These are phyloP conservation scores for Stigmatopora argus DNA, from an alignment of 2,113 vertebrate genomes.

Conservation along the genomic window DNA sequence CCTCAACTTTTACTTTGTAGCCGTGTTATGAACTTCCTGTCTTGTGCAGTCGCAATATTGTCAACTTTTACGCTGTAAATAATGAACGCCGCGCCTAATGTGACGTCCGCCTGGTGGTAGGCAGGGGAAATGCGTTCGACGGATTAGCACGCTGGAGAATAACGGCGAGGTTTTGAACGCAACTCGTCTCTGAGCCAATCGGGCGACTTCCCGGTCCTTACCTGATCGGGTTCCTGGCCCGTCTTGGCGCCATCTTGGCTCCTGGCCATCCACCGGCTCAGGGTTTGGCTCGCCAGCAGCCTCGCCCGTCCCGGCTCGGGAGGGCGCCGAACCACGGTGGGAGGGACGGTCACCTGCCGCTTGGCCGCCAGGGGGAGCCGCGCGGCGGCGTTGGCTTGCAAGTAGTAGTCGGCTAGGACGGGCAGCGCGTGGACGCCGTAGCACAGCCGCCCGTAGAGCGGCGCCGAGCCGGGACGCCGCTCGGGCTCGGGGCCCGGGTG, in stretches of 20 bases:
- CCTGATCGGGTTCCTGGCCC: conserved; percentile 46
- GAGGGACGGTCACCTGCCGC: conserved; percentile 30
- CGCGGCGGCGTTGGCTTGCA: conserved; percentile 55
- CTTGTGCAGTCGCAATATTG: no score
- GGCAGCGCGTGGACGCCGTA: conserved; percentile 70
- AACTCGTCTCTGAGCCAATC: no score
- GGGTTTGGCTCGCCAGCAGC: conserved; percentile 28
- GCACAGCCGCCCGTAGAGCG: conserved; percentile 65
- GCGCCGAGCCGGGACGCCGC: conserved; percentile 59
- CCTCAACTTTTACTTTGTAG: no score
- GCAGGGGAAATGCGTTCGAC: no score
- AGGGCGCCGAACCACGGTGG: conserved; percentile 38
- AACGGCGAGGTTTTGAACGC: no score
- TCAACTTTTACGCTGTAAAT: no score
- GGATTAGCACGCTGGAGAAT: no score
- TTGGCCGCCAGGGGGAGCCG: conserved; percentile 59
- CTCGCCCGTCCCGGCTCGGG: conserved; percentile 16
- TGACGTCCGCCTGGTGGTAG: no score
- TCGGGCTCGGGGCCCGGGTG: conserved; percentile 45
- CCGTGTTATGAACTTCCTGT: no score
- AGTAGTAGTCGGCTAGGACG: conserved; percentile 66
- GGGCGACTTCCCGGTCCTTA: conserved; percentile 20
- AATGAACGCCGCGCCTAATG: no score
- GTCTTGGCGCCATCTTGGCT: conserved; percentile 36
- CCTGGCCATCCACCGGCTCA: conserved; percentile 28